Base-by-base conservation (phyloP, 1,140 invertebrate genomes). In the Cydia strobilella region DNA sequence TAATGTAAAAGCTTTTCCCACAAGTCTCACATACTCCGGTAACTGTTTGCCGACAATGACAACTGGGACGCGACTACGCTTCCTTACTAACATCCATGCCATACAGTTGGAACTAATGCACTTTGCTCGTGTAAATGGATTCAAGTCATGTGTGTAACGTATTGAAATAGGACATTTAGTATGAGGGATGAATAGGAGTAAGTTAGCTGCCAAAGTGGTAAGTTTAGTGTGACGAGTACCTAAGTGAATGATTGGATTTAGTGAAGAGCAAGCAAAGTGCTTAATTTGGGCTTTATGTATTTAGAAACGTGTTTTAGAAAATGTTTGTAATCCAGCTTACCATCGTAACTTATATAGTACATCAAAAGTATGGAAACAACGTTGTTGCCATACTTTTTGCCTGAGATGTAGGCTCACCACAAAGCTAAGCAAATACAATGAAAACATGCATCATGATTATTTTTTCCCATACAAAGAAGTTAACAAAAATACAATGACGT, bases 1-100 rank as follows among this genome's bases (percentile, higher is more conserved):
- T 59, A 59, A 59, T 59, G 54, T 59, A 59, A 59, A 59, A 59
- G 54, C 54, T 59, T 59, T 54, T 23, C 54, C 54, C 54, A 12
- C 54, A 59, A 18, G n/a, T 54, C 51, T 18, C 51, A 18, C 51
- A 18, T 20, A 18, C 48, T 51, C 48, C 48, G 48, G 48, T 18
- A 51, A 51, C 48, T 13, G 54, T 59, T 59, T 59, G 54, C 54
- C 54, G 54, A 59, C 54, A 59, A 59, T 23, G 54, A 10, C 20
- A 59, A 59, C 54, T 59, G 54, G 54, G 20, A 23, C 54, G 51
- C 15, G 31, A 31, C 31, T 15, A 51, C 48, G 54, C 54, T 59
- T 59, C 54, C 54, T 20, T n/a, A n/a, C 4, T 54, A 59, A 59
- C 54, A 23, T 59, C 54, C n/a, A 51, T 51, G 13, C 48, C 15